Base-by-base conservation (phyloP, 2,888 invertebrate species). In the Oconnorella tubifera region DNA sequence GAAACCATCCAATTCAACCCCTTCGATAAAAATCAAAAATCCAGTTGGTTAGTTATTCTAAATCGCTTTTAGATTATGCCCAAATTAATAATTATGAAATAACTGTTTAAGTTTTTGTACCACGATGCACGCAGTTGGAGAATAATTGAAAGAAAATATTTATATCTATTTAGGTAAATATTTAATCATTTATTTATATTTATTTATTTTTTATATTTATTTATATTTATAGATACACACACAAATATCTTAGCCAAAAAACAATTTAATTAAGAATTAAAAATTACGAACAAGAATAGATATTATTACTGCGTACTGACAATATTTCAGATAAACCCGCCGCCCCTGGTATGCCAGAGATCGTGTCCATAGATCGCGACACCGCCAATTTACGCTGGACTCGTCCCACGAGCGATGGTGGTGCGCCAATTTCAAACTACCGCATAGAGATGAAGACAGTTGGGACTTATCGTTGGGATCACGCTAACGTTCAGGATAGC, bases 21-120 rank as follows among this genome's bases (percentile, higher is more conserved):
- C 88, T 62, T 84, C 88, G 0, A 87, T 91, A 57, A 86, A 87
- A 49, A 88, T 91, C 67, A 90, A 89, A 80, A 88, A 87, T 76
- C 88, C 89, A 74, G 88, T 88, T 75, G 89, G 90, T 90, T 83
- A 83, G 83, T 79, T 59, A 31, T 14, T 25, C 25, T 23, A 40
- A 40, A 14, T 2, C 31, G n/a, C n/a, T n/a, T n/a, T n/a, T n/a
- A n/a, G n/a, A n/a, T n/a, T n/a, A n/a, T n/a, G n/a, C n/a, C n/a
- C n/a, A n/a, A n/a, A n/a, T 28, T 3, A n/a, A 23, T 6, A 3
- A 4, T 58, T 32, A 19, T 14, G 23, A 53, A 53, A 53, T 19
- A 53, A 53, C 10, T 53, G 10, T 23, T 23, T 19, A 53, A 19
- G 6, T 33, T 33, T 40, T 40, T 14, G 1, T 33, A 33, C 57